phyloP scores from a whole-genome alignment of 2,113 vertebrate genomes.

The Notarius lentiginosus region DNA sequence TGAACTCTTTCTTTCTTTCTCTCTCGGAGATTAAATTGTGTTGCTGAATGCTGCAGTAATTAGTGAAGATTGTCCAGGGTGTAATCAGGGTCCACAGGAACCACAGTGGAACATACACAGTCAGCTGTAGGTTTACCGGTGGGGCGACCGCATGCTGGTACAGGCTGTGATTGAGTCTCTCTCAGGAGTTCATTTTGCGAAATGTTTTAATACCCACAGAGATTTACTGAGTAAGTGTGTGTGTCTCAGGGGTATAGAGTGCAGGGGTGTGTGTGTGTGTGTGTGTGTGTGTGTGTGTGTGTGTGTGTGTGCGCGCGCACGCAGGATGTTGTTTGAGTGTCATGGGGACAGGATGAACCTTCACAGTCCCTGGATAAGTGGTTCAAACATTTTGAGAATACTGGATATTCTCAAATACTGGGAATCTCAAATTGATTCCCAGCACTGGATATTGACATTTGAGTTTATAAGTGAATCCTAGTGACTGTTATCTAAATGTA shows the following conservation, averaged over 20 bases:
- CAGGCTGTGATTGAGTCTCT: constrained; percentile 26
- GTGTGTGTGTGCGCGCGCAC: neutral
- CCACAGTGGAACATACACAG: constrained; percentile 19
- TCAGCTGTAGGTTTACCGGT: neutral
- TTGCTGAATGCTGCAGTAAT: constrained; percentile 20
- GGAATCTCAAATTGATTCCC: no score
- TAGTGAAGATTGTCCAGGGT: constrained; percentile 37
- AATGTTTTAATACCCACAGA: constrained; percentile 16
- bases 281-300: neutral
- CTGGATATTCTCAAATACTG: neutral
- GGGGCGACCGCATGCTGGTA: constrained; percentile 1
- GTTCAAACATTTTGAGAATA: neutral
- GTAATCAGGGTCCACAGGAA: constrained; percentile 32
- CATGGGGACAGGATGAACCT: neutral
- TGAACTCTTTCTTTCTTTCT: no score
- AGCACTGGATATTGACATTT: neutral
- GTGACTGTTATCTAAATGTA: neutral
- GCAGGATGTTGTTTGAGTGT: neutral
- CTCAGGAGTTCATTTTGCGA: neutral
- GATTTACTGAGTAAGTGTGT: neutral
- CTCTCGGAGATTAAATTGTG: no score
- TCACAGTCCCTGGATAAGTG: neutral
- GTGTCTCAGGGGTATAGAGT: constrained; percentile 2
- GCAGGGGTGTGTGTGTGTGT: neutral
- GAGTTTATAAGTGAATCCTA: neutral